phyloP scores from a whole-genome alignment of 2,888 invertebrate species.

The Spilarctia lutea region DNA sequence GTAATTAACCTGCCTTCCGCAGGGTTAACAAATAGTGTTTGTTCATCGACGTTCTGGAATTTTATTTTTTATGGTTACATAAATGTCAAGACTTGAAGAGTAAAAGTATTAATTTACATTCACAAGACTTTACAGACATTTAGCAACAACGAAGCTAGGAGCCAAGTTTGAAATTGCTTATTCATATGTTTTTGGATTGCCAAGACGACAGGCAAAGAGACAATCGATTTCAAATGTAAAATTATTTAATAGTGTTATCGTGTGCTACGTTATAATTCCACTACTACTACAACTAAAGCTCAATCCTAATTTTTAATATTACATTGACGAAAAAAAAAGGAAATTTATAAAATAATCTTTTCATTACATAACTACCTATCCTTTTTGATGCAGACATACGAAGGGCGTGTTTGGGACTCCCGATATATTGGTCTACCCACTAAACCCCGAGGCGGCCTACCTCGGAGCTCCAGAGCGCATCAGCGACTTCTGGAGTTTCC shows the following conservation, averaged over 20 bases:
- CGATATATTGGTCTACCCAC: too few relatives aligned
- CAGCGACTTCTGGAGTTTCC: too few relatives aligned
- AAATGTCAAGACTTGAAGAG: constrained; percentile 31
- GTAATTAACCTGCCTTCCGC: constrained; percentile 54
- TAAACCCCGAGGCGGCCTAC: too few relatives aligned
- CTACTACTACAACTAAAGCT: not conserved
- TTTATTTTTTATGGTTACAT: constrained; percentile 24
- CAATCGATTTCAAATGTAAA: not conserved
- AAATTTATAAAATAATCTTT: not conserved
- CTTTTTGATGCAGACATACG: too few relatives aligned
- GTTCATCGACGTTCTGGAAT: constrained; percentile 30
- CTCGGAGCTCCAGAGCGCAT: too few relatives aligned
- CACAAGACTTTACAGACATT: constrained; percentile 19
- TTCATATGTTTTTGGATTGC: constrained; percentile 3
- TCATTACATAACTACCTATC: not conserved
- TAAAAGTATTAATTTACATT: constrained; percentile 38
- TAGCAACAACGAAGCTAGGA: constrained; percentile 26
- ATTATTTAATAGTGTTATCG: not conserved
- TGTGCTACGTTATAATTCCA: not conserved
- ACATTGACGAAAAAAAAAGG: not conserved
- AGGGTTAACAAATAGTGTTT: constrained; percentile 47
- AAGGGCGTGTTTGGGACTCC: too few relatives aligned
- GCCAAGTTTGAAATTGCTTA: not conserved
- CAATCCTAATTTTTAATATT: not conserved
- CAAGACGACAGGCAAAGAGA: not conserved